Conservation (phyloP, 1,140 invertebrate genomes). For the Magallana gigas region DNA sequence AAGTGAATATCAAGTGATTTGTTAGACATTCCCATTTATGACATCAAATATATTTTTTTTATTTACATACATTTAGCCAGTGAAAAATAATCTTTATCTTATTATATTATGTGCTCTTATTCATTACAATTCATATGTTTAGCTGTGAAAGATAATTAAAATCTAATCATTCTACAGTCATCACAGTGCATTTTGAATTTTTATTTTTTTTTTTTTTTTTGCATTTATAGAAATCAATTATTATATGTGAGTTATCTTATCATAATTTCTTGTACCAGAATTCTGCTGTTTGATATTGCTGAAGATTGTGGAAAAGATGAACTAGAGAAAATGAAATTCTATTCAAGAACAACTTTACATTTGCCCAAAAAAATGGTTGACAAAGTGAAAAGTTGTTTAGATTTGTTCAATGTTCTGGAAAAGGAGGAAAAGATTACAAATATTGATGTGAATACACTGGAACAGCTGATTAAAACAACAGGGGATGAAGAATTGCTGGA, state of each 20-base stretch:
- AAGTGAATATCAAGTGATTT: no score
- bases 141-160: no score
- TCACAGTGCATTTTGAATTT: background rate
- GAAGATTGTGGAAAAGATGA: constrained; percentile 27
- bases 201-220: background rate
- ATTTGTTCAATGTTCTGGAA: constrained; percentile 36
- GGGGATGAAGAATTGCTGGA: constrained; percentile 41
- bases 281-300: constrained; percentile 27
- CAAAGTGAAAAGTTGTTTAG: constrained; percentile 19
- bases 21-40: no score
- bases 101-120: no score
- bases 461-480: background rate
- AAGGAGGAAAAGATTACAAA: background rate
- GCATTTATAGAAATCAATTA: background rate
- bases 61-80: no score
- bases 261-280: background rate
- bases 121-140: no score
- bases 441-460: background rate
- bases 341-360: constrained; percentile 2
- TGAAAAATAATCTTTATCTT: no score
- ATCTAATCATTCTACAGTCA: no score
- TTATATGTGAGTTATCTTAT: background rate
- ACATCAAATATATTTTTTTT: no score
- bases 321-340: constrained; percentile 41
- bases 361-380: constrained; percentile 34